Conservation (phyloP, 2,888 invertebrate genomes). For the Pachymerium ferrugineum region DNA sequence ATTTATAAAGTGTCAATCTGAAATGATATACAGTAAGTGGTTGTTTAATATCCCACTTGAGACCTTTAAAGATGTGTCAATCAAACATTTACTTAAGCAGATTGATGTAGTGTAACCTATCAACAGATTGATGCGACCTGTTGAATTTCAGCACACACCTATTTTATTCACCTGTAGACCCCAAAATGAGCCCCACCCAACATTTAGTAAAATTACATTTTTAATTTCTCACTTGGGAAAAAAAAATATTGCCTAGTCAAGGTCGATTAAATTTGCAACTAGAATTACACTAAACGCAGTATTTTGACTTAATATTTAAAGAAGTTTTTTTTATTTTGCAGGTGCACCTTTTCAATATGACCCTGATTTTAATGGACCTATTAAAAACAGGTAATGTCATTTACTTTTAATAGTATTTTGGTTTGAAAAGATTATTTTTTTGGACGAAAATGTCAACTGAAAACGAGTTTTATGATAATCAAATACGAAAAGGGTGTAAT, state of each 20-base stretch:
- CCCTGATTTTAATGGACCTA: slow-evolving; percentile 66
- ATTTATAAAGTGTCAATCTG: too few species aligned
- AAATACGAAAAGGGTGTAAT: too few species aligned
- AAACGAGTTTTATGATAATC: too few species aligned
- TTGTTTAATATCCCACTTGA: not conserved
- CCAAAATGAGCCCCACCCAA: not conserved
- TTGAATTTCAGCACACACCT: not conserved
- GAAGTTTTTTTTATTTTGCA: slow-evolving; percentile 50
- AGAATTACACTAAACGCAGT: too few species aligned
- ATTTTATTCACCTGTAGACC: not conserved
- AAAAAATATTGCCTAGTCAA: not conserved
- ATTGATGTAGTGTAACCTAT: not conserved
- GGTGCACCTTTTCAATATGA: slow-evolving; percentile 70
- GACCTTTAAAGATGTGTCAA: not conserved
- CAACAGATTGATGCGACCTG: not conserved
- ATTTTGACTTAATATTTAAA: too few species aligned
- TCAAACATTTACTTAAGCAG: not conserved
- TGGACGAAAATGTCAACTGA: too few species aligned
- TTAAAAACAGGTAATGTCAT: slow-evolving; percentile 66
- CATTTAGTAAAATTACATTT: not conserved
- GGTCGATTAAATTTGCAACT: too few species aligned
- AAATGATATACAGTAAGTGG: not conserved
- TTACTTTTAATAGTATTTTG: too few species aligned
- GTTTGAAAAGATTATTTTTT: too few species aligned
- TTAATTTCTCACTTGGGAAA: not conserved